Conservation (phyloP, 2,888 invertebrate species). For the Eupithecia dodoneata region DNA sequence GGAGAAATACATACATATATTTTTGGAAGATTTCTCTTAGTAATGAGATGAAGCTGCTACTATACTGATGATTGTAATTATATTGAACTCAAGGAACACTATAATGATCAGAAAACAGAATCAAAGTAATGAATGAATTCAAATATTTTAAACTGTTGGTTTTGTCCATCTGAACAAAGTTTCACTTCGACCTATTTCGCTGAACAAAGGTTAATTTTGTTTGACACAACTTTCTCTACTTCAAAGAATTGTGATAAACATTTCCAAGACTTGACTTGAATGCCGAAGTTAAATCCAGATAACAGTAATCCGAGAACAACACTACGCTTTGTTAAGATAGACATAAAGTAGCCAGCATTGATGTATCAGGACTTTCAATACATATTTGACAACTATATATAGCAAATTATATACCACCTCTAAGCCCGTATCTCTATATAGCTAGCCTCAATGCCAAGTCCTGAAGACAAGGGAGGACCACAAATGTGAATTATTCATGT, state of each 20-base stretch:
- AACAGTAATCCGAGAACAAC: constrained; percentile 35
- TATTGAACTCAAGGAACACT: background rate
- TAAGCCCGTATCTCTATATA: constrained; percentile 28
- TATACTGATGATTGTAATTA: background rate
- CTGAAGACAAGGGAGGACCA: constrained; percentile 58
- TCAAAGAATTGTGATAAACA: constrained; percentile 44
- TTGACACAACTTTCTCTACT: constrained; percentile 39
- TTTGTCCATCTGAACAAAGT: constrained; percentile 30
- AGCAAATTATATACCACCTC: constrained; percentile 1
- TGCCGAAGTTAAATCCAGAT: constrained; percentile 35
- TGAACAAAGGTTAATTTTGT: constrained; percentile 39
- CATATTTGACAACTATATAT: background rate
- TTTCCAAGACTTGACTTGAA: constrained; percentile 40
- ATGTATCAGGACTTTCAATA: background rate
- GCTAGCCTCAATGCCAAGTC: constrained; percentile 44
- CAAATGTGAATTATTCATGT: constrained; percentile 74
- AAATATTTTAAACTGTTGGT: constrained; percentile 30
- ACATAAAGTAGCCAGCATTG: background rate
- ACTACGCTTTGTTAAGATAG: constrained; percentile 31
- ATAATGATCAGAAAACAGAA: constrained; percentile 1
- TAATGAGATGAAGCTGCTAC: background rate
- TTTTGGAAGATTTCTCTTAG: background rate
- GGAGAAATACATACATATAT: background rate
- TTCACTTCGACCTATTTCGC: constrained; percentile 33
- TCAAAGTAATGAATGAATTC: constrained; percentile 12